Base-by-base conservation (phyloP, 1,140 invertebrate species). In the Piezodorus guildinii region DNA sequence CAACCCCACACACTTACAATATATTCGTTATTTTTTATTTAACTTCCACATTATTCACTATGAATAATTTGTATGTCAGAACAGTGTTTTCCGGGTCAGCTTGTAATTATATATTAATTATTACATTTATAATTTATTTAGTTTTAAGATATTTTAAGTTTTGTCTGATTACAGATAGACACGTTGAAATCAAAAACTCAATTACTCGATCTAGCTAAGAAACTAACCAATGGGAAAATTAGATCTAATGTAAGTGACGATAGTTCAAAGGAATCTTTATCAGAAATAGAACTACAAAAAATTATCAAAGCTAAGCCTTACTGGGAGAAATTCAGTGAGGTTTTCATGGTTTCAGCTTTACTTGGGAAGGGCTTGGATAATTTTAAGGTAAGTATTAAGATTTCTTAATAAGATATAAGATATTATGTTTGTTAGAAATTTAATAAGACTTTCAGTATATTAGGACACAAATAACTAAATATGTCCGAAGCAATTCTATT, bases 291-390 rank as follows among this genome's bases (percentile, higher is more conserved):
- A 39, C 44, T 70, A 3, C 23, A 54, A 15, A 61, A 68, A 65
- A 45, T 58, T 34, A 46, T 70, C 17, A 49, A 65, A 72, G 43
- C 66, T 77, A 44, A 73, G 52, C 52, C 73, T 23, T 82, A 83
- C 5, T 93, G 87, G 83, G 82, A 83, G 51, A 71, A 85, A 67
- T 96, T 96, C 71, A 76, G 79, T 15, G 82, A 90, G 71, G 84
- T 96, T 21, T 97, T 97, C 72, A 85, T 96, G 78, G 78, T 95
- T 12, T 96, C 93, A 21, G 87, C 92, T 0, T 72, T 93, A 39
- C 83, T 82, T 58, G 83, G 84, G 52, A 83, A 84, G 75, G 91
- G 91, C n/a, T 73, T 93, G 43, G 76, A 81, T 23, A 82, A 86
- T 69, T 75, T 94, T 19, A 83, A 83, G 74, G 87, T 90, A 77